Evolutionary conservation across 2,797 vertebrate genomes (phyloP).

Genomic region (Graptemys geographica): DNA sequence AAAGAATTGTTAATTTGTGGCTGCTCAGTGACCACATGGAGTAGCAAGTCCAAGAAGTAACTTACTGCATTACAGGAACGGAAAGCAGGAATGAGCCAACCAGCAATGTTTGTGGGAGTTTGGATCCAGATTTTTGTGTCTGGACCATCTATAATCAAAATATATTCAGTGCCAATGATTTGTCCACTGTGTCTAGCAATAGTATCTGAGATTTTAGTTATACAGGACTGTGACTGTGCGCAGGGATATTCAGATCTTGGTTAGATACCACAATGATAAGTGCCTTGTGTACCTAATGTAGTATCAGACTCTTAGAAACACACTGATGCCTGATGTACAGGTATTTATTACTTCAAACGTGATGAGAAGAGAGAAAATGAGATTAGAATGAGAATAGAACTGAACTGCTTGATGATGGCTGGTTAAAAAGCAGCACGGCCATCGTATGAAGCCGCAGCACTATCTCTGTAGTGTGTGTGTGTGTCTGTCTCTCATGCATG

Average conservation of each 20-base stretch:
- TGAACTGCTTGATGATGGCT: not conserved
- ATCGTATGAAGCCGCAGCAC: not conserved
- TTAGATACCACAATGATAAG: not conserved
- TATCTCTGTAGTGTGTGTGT: rapidly evolving
- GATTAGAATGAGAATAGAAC: not conserved
- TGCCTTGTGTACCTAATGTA: slow-evolving; percentile 4
- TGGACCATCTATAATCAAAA: not conserved
- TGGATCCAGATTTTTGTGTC: not conserved
- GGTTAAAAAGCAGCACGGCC: rapidly evolving
- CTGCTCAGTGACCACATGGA: not conserved
- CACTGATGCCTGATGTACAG: not conserved
- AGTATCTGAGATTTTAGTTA: not conserved
- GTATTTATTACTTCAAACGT: not conserved
- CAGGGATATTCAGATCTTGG: not conserved
- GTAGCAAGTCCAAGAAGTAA: not conserved
- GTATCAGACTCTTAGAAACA: not conserved
- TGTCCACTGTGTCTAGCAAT: not conserved
- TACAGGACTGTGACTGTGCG: not conserved
- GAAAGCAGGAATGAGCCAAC: not conserved
- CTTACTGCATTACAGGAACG: not conserved
- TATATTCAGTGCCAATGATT: not conserved
- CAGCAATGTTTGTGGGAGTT: not conserved
- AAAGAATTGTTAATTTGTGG: not conserved
- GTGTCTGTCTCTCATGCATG: not conserved
- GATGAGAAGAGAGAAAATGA: not conserved